These are phyloP conservation scores for Myotis vivesi DNA, from an alignment of 2,797 vertebrate genomes.

Conservation along the genomic window DNA sequence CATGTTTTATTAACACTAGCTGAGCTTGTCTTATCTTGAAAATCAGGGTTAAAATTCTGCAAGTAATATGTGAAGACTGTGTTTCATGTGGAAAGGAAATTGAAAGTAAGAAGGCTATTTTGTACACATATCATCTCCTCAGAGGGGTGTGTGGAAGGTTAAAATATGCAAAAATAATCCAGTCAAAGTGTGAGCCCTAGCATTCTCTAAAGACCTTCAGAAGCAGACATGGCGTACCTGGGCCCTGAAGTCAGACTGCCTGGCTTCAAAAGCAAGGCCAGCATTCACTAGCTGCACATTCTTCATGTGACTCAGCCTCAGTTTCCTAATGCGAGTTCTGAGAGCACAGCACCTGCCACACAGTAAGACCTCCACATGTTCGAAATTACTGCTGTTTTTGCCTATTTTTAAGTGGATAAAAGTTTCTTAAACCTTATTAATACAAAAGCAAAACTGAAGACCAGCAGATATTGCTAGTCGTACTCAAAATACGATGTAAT, in stretches of 20 bases:
- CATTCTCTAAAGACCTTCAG: neutral
- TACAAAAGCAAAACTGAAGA: neutral
- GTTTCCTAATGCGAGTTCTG: neutral
- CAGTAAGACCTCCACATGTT: neutral
- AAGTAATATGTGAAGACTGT: neutral
- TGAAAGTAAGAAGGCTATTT: neutral
- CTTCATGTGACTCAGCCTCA: neutral
- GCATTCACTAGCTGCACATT: neutral
- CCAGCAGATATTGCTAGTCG: neutral
- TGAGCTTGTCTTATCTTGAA: constrained; percentile 6
- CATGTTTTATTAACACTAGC: neutral
- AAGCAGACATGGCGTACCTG: neutral
- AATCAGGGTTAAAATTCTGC: neutral
- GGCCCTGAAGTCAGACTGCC: neutral
- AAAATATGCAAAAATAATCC: neutral
- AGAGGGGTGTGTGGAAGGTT: neutral
- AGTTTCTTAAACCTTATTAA: neutral
- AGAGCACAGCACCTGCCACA: neutral
- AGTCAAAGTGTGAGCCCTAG: neutral
- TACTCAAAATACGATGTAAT: neutral
- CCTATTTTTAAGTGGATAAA: neutral
- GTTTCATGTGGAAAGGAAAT: neutral
- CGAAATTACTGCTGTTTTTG: neutral
- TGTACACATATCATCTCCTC: neutral
- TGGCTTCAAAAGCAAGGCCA: neutral